Base-by-base conservation (phyloP, 2,113 vertebrate species). In the Rynchops niger region DNA sequence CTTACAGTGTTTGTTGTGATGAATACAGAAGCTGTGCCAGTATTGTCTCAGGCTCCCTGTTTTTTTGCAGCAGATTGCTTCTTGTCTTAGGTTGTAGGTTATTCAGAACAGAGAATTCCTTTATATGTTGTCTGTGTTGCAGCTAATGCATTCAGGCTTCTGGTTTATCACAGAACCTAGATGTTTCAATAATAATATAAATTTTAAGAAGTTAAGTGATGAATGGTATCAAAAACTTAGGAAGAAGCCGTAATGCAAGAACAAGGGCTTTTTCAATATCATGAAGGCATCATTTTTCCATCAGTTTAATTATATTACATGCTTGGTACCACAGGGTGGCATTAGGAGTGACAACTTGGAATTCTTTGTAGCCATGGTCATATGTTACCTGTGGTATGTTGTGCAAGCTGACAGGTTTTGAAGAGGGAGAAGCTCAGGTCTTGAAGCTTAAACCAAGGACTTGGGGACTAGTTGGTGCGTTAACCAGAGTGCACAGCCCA, bases 281-380 rank as follows among this genome's bases (percentile, higher is more conserved):
- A 3, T 19, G 7, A 50, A 53, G 50, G 4, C 10, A 5, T 8
- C 2, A 11, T 34, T 78, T 65, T 15, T 15, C 14, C 8, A 11
- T 34, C 45, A 20, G 20, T 20, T 66, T 22, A 9, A 0, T 45
- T 13, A 6, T 5, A 3, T 11, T 34, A 7, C 11, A 2, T 20
- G 9, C 38, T 8, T 4, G 2, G 71, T 76, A 29, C 36, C 29
- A 3, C 53, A 40, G 90, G 43, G 52, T 42, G 53, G 29, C 52
- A 13, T n/a, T 8, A 52, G 15, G 38, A 81, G 25, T 23, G 62
- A 11, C 32, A 10, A 1, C 11, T 49, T 8, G 0, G 3, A 12
- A 2, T 2, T 36, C 19, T 32, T 3, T 5, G 23, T 58, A 53
- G 47, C 29, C 1, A 0, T 4, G 15, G 43, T 8, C 0, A 0